Base-by-base conservation (phyloP, 2,888 invertebrate species). In the Hesperia comma region DNA sequence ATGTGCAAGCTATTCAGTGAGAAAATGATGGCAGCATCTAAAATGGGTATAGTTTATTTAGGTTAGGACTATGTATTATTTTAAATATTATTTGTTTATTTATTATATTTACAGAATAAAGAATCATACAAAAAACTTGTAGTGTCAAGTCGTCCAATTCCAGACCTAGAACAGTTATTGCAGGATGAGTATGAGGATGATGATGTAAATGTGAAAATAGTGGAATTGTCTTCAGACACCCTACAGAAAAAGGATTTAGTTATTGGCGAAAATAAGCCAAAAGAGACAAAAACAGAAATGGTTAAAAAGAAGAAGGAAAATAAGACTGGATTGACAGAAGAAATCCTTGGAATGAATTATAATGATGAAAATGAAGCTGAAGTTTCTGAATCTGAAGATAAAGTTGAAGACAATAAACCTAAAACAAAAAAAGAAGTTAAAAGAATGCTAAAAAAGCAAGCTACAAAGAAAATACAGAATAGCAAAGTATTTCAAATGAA, bases 401-500 rank as follows among this genome's bases (percentile, higher is more conserved):
- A 80, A 67, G 77, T 79, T 8, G 73, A 84, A 81, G 72, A 90
- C 74, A 74, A 82, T 55, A 80, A 86, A 76, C 76, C 85, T 72
- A 84, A 87, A 83, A 92, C 94, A 1, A 95, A 95, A 79, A 95
- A 95, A 81, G 95, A 96, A 75, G 85, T 97, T 1, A 95, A 96
- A 76, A 95, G 92, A 75, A 87, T 94, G 70, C 90, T 96, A 8
- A 96, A 96, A 76, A 94, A 94, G 71, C 94, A 95, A 80, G 96
- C 96, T 0, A 93, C 95, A 0, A 95, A 95, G 76, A 95, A 95
- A 79, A 93, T 97, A 15, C 94, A 96, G 78, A 95, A 96, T 73
- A 97, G 96, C 79, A 96, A 96, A 93, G 94, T 94, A 0, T 97
- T 95, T 77, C 95, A 96, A 88, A 94, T 94, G 86, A 96, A 97